Evolutionary conservation across 2,113 vertebrate species (phyloP).

Genomic region (Alectura lathami): DNA sequence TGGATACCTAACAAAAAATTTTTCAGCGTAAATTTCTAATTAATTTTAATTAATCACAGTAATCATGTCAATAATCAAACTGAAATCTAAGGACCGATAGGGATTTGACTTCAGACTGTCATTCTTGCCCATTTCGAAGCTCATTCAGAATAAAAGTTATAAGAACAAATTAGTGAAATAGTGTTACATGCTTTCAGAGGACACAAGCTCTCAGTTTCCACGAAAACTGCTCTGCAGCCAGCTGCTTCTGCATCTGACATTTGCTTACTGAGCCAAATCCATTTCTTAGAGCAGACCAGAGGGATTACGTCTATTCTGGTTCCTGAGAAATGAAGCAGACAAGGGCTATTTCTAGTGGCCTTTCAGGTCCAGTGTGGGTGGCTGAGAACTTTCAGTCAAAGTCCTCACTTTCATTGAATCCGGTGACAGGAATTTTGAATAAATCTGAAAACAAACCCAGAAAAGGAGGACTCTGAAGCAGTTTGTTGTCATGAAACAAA

Average conservation of each 20-base stretch:
- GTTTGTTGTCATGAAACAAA: neutral
- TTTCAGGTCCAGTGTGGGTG: slow-evolving; percentile 52
- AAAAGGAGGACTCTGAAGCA: neutral
- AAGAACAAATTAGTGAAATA: neutral
- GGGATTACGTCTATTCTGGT: slow-evolving; percentile 58
- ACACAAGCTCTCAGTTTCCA: slow-evolving; percentile 14
- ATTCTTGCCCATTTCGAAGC: neutral
- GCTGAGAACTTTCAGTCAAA: slow-evolving; percentile 26
- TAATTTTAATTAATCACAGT: neutral
- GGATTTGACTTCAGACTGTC: neutral
- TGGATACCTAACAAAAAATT: neutral
- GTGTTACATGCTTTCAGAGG: slow-evolving; percentile 13
- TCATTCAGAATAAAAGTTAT: neutral
- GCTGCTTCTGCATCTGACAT: slow-evolving; percentile 55
- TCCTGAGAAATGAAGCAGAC: slow-evolving; percentile 57
- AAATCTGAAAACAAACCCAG: neutral
- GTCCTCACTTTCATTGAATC: slow-evolving; percentile 2
- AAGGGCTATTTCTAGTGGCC: slow-evolving; percentile 61
- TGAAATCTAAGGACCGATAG: neutral
- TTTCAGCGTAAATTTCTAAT: neutral
- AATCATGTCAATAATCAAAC: neutral
- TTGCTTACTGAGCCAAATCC: slow-evolving; percentile 34
- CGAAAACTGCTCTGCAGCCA: slow-evolving; percentile 24
- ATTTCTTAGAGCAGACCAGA: slow-evolving; percentile 53
- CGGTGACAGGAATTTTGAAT: neutral